Evolutionary conservation across 2,888 invertebrate genomes (phyloP), one percentile per base, ranked within the genome.

Genomic region (Plebejus anna): DNA sequence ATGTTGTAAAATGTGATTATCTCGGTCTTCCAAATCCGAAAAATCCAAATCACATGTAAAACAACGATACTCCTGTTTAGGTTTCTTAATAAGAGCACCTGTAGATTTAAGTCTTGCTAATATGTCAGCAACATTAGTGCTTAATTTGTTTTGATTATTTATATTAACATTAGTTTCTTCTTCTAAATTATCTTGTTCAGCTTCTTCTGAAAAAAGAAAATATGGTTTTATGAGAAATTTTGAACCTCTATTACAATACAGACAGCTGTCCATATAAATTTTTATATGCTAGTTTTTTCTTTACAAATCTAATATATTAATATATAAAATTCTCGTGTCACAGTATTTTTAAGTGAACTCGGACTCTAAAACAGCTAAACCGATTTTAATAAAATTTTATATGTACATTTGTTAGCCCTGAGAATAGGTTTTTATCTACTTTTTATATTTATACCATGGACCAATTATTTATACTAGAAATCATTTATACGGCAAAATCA

Each of bases 1-100:
- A 89, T 95, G 95, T 76, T 91, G 90, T 55, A 95, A 88, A 13
- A 95, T 87, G 84, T 95, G 95, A 16, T 89, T 88, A 80, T 95
- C 89, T 78, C 95, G 83, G 22, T 90, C 91, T 70, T 88, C 87
- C 87, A 91, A 92, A 80, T 88, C 84, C 13, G 84, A 85, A 83
- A 94, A 95, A 77, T 93, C 91, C 78, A 92, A 86, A 81, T 93
- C 87, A 82, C 95, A 95, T 57, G 94, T 95, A 80, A 86, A 87
- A 82, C 95, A 95, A 80, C 86, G 88, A 79, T 86, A 84, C 79
- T 92, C 92, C 77, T 88, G 82, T 79, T 91, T 91, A 0, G 91
- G 91, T 76, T 90, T 89, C 78, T 88, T 90, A 22, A 90, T 81
- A 1, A 91, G 81, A 22, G 91, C 89, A 11, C 91, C 92, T 28